phyloP scores from a whole-genome alignment of 2,888 invertebrate genomes.

The Branchellion lobata region DNA sequence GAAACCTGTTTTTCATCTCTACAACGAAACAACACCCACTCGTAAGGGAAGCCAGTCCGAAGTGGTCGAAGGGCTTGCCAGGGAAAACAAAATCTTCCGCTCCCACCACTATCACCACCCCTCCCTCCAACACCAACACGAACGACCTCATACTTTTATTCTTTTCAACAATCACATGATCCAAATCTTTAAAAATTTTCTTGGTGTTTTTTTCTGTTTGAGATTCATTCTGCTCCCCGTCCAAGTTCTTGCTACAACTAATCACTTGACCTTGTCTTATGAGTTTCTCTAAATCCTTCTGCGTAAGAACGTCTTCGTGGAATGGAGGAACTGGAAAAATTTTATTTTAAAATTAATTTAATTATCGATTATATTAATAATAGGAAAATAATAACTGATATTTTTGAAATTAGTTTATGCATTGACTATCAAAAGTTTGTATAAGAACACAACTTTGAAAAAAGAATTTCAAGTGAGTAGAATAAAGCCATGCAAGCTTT shows the following conservation, averaged over 20 bases:
- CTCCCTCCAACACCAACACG: slow-evolving; percentile 38
- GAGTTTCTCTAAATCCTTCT: slow-evolving; percentile 21
- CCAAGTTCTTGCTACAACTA: background rate
- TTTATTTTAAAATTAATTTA: too few relatives aligned
- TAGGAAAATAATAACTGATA: too few relatives aligned
- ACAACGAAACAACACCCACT: too few relatives aligned
- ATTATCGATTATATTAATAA: too few relatives aligned
- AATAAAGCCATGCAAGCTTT: too few relatives aligned
- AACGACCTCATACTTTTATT: slow-evolving; percentile 21
- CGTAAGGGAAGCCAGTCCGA: slow-evolving; percentile 24
- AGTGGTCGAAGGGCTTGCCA: slow-evolving; percentile 37
- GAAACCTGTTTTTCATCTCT: too few relatives aligned
- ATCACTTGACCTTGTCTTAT: background rate
- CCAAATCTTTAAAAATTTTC: slow-evolving; percentile 17
- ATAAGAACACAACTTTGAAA: too few relatives aligned
- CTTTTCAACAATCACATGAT: slow-evolving; percentile 36
- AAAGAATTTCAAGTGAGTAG: too few relatives aligned
- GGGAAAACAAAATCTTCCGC: slow-evolving; percentile 35
- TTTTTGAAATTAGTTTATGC: too few relatives aligned
- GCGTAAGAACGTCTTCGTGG: background rate
- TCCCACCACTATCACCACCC: slow-evolving; percentile 32
- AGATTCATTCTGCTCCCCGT: background rate
- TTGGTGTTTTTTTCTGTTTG: background rate
- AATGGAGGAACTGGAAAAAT: slow-evolving; percentile 39
- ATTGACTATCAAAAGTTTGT: too few relatives aligned